Conservation (phyloP, 2,113 vertebrate species). For the Planiliza haematocheilus region DNA sequence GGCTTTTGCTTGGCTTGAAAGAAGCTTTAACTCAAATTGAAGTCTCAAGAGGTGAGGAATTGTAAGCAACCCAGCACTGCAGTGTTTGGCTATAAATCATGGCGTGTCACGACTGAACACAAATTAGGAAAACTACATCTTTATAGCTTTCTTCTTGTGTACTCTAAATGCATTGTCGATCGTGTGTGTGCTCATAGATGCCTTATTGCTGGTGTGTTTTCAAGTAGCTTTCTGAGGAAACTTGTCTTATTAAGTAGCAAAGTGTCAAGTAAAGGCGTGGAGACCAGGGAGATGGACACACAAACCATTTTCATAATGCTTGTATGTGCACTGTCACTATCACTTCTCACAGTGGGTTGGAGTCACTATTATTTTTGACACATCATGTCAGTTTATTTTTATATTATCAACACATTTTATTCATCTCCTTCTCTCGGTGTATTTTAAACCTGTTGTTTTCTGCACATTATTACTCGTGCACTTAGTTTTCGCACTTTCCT, state of each 20-base stretch:
- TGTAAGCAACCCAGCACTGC: constrained; percentile 36
- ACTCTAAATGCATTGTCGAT: too few relatives aligned
- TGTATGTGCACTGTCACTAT: not conserved
- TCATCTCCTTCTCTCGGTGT: constrained; percentile 5
- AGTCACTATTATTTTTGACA: not conserved
- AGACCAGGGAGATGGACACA: too few relatives aligned
- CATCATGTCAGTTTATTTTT: not conserved
- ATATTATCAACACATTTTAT: constrained; percentile 7
- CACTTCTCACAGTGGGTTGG: not conserved
- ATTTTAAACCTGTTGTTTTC: constrained; percentile 6
- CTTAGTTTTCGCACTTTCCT: constrained; percentile 35
- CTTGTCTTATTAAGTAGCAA: too few relatives aligned
- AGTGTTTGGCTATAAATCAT: constrained; percentile 46
- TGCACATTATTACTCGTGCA: constrained; percentile 30
- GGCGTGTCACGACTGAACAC: constrained; percentile 28
- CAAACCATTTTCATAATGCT: not conserved
- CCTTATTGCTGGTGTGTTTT: not conserved
- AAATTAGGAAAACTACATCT: constrained; percentile 16
- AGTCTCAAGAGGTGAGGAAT: constrained; percentile 37
- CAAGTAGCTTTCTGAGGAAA: too few relatives aligned
- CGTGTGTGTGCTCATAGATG: constrained; percentile 6
- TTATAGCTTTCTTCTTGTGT: not conserved
- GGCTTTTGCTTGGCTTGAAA: constrained; percentile 55
- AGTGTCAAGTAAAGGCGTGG: too few relatives aligned
- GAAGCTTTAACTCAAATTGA: constrained; percentile 58